Evolutionary conservation across 2,797 vertebrate genomes (phyloP).

Genomic region (Characodon lateralis): DNA sequence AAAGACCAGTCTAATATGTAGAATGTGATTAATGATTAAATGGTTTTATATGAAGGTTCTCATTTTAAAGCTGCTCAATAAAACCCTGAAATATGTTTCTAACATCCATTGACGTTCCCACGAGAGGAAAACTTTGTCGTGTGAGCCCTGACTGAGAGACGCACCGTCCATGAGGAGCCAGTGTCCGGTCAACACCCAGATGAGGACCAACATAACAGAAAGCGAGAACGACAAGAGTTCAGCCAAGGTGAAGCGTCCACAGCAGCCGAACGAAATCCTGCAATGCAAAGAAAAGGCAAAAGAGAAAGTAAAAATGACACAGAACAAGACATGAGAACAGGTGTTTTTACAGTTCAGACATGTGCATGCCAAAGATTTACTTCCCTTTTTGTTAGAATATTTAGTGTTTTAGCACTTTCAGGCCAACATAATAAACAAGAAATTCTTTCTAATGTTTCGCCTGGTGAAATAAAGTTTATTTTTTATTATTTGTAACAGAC

Average conservation of each 20-base stretch:
- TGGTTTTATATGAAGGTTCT: not conserved
- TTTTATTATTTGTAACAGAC: not conserved
- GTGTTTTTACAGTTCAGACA: constrained; percentile 14
- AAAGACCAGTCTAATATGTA: not conserved
- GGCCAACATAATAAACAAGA: too few relatives aligned
- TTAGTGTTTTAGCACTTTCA: not conserved
- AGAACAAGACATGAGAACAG: not conserved
- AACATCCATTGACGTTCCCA: not conserved
- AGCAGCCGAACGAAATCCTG: constrained; percentile 99
- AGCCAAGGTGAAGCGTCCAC: constrained; percentile 97
- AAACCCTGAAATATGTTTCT: not conserved
- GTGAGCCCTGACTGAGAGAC: constrained; percentile 33
- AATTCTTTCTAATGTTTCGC: too few relatives aligned
- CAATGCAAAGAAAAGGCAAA: constrained; percentile 7
- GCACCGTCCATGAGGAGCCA: constrained; percentile 99
- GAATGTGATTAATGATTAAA: not conserved
- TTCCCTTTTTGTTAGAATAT: not conserved
- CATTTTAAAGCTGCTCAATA: not conserved
- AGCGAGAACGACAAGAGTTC: constrained; percentile 97
- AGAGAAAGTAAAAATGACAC: constrained; percentile 1
- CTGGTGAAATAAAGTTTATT: too few relatives aligned
- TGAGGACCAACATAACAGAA: constrained; percentile 96
- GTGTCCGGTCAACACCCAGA: constrained; percentile 99
- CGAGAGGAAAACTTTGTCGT: not conserved
- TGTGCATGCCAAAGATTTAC: not conserved